phyloP scores from a whole-genome alignment of 1,140 invertebrate genomes.

The Chironomus tepperi region DNA sequence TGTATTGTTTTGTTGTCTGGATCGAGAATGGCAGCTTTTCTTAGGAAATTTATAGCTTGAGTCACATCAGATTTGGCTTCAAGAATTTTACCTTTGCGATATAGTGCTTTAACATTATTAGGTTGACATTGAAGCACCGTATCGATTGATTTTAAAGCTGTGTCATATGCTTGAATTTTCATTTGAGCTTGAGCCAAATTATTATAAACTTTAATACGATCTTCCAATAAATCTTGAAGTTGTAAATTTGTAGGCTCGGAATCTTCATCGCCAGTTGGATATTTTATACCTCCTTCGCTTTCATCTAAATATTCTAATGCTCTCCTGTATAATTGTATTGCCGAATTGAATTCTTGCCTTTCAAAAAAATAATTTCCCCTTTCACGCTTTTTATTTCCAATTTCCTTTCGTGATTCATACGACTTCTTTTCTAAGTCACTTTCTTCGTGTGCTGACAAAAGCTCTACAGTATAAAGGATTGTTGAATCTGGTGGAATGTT shows the following conservation, averaged over 20 bases:
- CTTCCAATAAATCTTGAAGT: constrained; percentile 57
- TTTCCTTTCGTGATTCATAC: constrained; percentile 48
- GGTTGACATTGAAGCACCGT: constrained; percentile 73
- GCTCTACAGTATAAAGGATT: constrained; percentile 56
- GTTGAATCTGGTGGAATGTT: constrained; percentile 52
- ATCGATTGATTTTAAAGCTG: constrained; percentile 70
- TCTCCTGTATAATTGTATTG: constrained; percentile 75
- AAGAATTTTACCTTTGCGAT: constrained; percentile 73
- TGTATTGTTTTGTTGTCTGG: constrained; percentile 49
- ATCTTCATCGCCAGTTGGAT: constrained; percentile 30
- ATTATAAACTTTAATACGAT: constrained; percentile 74
- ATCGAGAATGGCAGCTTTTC: constrained; percentile 49
- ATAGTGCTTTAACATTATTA: constrained; percentile 81
- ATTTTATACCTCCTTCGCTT: constrained; percentile 47
- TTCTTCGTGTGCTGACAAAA: constrained; percentile 54
- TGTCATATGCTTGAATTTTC: constrained; percentile 72
- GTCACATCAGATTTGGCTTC: constrained; percentile 50
- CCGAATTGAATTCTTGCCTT: constrained; percentile 62
- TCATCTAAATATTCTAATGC: constrained; percentile 74
- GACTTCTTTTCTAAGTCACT: constrained; percentile 52
- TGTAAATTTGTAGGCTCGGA: constrained; percentile 46
- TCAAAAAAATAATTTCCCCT: constrained; percentile 83
- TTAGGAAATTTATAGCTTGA: constrained; percentile 49
- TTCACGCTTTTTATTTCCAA: constrained; percentile 67
- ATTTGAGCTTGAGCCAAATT: constrained; percentile 85